Conservation (phyloP, 2,113 vertebrate species). For the Tamias sibiricus region DNA sequence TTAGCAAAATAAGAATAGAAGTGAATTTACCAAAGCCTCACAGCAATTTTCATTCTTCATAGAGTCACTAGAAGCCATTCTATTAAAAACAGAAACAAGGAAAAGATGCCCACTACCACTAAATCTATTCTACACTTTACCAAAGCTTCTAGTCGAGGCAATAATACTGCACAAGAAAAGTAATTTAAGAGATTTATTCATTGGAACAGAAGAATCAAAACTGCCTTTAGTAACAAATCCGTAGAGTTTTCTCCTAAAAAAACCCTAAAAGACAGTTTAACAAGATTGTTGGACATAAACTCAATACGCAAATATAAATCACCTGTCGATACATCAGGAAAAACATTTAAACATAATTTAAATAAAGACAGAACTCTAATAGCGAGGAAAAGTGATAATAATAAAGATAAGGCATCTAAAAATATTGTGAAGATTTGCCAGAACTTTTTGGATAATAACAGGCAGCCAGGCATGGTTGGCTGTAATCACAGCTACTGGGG, state of each 20-base stretch:
- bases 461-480: background rate
- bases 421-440: background rate
- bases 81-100: background rate
- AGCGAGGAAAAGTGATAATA: background rate
- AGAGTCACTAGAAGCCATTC: background rate
- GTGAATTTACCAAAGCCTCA: background rate
- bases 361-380: background rate
- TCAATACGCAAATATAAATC: background rate
- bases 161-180: background rate
- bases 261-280: background rate
- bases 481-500: too few relatives aligned
- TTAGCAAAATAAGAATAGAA: background rate
- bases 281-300: background rate
- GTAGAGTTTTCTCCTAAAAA: background rate
- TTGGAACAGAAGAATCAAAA: background rate
- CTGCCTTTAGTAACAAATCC: background rate
- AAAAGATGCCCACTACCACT: background rate
- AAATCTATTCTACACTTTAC: background rate
- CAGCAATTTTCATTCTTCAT: background rate
- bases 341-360: background rate
- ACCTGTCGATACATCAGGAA: background rate
- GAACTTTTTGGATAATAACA: background rate
- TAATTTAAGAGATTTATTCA: background rate
- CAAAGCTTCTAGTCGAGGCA: background rate
- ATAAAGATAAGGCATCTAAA: background rate